phyloP scores from a whole-genome alignment of 1,140 invertebrate species.

The Elymnias hypermnestra region DNA sequence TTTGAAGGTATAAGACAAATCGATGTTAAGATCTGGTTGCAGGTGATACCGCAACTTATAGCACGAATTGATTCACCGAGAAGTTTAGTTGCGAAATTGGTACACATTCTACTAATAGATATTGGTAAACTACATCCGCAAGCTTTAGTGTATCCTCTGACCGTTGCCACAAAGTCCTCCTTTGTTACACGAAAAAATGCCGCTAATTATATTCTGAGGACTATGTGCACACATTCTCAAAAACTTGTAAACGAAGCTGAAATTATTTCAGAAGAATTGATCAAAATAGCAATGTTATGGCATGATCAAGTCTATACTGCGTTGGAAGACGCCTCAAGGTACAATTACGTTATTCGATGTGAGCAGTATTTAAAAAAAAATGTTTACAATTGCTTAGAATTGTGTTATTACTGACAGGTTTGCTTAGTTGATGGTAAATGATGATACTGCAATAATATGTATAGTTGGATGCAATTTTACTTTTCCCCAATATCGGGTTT shows the following conservation, averaged over 20 bases:
- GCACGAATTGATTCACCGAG: conserved; percentile 97
- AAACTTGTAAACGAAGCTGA: conserved; percentile 96
- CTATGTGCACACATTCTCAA: conserved; percentile 95
- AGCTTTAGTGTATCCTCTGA: conserved; percentile 97
- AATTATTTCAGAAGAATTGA: conserved; percentile 96
- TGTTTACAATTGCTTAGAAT: no score
- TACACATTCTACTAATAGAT: conserved; percentile 95
- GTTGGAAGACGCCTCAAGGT: conserved; percentile 95
- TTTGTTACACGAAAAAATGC: conserved; percentile 88
- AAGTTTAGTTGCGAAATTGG: conserved; percentile 89
- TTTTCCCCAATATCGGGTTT: no score
- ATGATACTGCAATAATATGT: no score
- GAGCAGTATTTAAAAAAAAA: no score
- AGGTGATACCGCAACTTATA: conserved; percentile 99
- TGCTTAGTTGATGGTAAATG: no score
- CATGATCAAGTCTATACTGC: conserved; percentile 99
- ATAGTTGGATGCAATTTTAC: no score
- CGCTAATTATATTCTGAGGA: conserved; percentile 96
- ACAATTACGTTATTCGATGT: no score
- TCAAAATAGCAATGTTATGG: conserved; percentile 98
- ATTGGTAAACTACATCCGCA: conserved; percentile 93
- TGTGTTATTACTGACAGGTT: no score
- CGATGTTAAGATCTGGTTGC: conserved; percentile 98
- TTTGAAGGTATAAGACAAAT: conserved; percentile 94
- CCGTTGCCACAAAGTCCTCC: conserved; percentile 97